Base-by-base conservation (phyloP, 2,113 vertebrate species). In the Pica pica region DNA sequence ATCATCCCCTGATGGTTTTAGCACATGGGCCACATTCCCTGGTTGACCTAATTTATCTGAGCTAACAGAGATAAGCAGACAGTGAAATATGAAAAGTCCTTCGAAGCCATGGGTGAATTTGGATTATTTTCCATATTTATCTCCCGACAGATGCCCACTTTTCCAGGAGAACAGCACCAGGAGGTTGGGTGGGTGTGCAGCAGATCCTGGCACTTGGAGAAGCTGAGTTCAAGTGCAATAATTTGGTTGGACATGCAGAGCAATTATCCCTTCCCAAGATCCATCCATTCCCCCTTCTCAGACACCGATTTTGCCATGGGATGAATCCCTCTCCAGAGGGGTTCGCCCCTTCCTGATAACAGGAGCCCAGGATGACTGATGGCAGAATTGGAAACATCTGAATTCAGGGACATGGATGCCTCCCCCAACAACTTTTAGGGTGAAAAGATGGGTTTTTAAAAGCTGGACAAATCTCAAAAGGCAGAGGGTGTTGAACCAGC, bases 1-100 rank as follows among this genome's bases (percentile, higher is more conserved):
- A 97, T 98, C 98, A 98, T 95, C 28, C 76, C 30, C 53, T 97
- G 97, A 98, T 97, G 97, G 95, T 89, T 98, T 98, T 97, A 98
- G 95, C 97, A 98, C 94, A 95, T 96, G 93, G 50, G 82, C 56
- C 90, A 84, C 60, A 79, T 94, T 95, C 79, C 59, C 90, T 83
- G 50, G 3, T 82, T 94, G 94, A 76, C 91, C 88, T 93, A 52
- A 97, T 97, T 97, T 85, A 89, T 98, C 97, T 97, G 70, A 57
- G 81, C 74, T 88, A 82, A 81, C 82, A 87, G 89, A 98, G 98
- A 97, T 97, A 95, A 96, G 96, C 60, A 98, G 96, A 97, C 95
- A 96, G 95, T 77, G 94, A 96, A 96, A 92, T 93, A 96, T 96
- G 94, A 94, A 82, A 83, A 95, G 59, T 83, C 64, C 44, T 78